Evolutionary conservation across 64 coral and sea anemone genomes (phyloP).

Genomic region (Orbicella faveolata): DNA sequence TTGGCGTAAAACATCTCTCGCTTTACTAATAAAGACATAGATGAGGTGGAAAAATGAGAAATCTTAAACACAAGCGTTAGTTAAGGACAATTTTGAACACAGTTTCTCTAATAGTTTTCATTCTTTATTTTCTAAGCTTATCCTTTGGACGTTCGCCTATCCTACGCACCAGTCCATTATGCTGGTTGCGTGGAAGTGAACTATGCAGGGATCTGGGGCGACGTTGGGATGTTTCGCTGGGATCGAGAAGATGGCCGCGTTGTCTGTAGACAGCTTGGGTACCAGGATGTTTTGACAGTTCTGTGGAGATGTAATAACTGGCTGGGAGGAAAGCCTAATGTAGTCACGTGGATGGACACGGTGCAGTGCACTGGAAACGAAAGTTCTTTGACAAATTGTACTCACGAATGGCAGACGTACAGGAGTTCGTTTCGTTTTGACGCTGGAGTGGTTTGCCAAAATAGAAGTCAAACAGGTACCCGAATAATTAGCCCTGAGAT

Average conservation of each 20-base stretch:
- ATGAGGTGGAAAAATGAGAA: too few species aligned
- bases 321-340: not conserved
- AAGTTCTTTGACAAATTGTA: slow-evolving; percentile 37
- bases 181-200: slow-evolving; percentile 62
- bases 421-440: not conserved
- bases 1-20: too few species aligned
- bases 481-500: not conserved
- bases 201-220: slow-evolving; percentile 63
- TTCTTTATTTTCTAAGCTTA: not conserved
- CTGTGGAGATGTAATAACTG: not conserved
- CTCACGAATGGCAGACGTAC: not conserved
- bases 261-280: slow-evolving; percentile 27
- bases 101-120: not conserved
- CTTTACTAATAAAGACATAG: too few species aligned
- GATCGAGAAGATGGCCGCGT: slow-evolving; percentile 36
- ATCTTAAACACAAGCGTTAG: too few species aligned
- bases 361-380: slow-evolving; percentile 53
- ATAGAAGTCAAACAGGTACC: slow-evolving; percentile 35
- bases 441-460: slow-evolving; percentile 51
- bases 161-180: slow-evolving; percentile 22
- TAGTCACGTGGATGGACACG: slow-evolving; percentile 37
- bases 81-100: not conserved
- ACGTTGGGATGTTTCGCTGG: slow-evolving; percentile 47
- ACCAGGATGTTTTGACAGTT: slow-evolving; percentile 26
- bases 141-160: not conserved